phyloP scores from a whole-genome alignment of 2,113 vertebrate species.

The Euleptes europaea region DNA sequence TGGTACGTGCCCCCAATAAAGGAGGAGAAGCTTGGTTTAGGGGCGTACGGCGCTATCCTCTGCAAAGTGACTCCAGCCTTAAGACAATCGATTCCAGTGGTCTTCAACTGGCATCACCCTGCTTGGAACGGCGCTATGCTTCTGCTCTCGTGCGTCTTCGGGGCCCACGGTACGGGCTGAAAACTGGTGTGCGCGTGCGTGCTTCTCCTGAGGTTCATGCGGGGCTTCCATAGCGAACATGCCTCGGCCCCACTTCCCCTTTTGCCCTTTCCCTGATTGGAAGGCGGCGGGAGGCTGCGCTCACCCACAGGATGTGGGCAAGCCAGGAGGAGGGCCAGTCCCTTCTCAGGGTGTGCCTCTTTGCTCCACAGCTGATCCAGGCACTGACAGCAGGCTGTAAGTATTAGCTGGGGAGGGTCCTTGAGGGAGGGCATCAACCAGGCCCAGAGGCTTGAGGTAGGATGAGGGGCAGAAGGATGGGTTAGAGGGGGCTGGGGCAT shows the following conservation, averaged over 20 bases:
- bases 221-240: neutral
- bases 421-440: neutral
- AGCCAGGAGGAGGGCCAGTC: neutral
- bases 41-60: neutral
- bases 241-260: neutral
- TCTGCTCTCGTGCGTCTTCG: neutral
- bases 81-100: no score
- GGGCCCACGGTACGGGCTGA: neutral
- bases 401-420: neutral
- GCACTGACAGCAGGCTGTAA: neutral
- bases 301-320: conserved; percentile 33
- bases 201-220: neutral
- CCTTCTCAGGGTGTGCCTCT: neutral
- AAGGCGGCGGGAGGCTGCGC: neutral
- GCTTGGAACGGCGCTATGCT: no score
- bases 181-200: rapidly evolving
- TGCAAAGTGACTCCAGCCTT: no score
- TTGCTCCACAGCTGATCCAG: neutral
- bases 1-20: no score
- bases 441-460: neutral
- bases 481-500: no score
- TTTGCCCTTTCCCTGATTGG: neutral
- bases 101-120: no score
- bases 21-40: neutral
- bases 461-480: neutral